These are phyloP conservation scores for Apostichopus parvimensis DNA, from an alignment of 35 echinoderm and acorn worm genomes.

Conservation along the genomic window DNA sequence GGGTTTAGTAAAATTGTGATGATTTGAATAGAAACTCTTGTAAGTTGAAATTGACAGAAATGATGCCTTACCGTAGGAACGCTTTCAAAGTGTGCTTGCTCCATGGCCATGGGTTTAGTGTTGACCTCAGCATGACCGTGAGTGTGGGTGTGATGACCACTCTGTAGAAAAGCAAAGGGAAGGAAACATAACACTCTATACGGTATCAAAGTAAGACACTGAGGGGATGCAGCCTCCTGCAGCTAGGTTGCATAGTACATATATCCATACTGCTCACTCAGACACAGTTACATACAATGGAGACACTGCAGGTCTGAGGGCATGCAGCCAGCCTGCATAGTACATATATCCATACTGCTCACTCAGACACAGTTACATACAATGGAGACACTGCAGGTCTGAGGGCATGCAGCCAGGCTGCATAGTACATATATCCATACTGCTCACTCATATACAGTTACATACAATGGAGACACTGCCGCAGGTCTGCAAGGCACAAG, in stretches of 20 bases:
- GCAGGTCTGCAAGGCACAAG: no score
- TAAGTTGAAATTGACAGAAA: no score
- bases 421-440: neutral
- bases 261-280: neutral
- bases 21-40: no score
- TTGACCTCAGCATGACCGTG: constrained; percentile 5
- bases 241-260: neutral
- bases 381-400: neutral
- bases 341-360: neutral
- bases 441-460: neutral
- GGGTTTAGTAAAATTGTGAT: no score
- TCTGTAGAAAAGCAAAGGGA: neutral
- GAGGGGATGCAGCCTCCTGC: no score
- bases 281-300: neutral
- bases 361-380: neutral
- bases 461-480: neutral
- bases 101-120: neutral
- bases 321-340: neutral
- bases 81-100: neutral
- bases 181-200: neutral
- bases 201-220: neutral
- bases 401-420: no score
- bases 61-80: neutral
- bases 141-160: neutral
- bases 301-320: neutral